These are phyloP conservation scores for Drosophila nebulosa DNA, from an alignment of 1,140 invertebrate species.

Conservation along the genomic window DNA sequence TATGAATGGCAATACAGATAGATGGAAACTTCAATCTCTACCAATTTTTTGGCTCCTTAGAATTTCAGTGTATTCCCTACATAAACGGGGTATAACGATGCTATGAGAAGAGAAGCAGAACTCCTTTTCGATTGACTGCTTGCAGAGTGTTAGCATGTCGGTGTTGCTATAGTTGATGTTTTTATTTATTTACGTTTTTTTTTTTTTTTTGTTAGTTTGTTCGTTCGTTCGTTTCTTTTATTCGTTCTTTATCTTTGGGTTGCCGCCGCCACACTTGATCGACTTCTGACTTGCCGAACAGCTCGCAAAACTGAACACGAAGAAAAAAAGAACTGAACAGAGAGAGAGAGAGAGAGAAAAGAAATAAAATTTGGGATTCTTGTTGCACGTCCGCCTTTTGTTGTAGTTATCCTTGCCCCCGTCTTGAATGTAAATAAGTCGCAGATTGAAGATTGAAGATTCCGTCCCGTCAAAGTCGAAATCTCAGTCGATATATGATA, in stretches of 20 bases:
- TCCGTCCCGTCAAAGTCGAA: conserved; percentile 44
- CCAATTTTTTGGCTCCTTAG: not conserved
- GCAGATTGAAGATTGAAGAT: conserved; percentile 1
- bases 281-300: conserved; percentile 67
- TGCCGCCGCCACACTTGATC: conserved; percentile 59
- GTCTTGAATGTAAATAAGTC: conserved; percentile 1
- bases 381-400: not conserved
- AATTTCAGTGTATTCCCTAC: not conserved
- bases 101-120: too few relatives aligned
- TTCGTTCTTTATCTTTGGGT: not conserved
- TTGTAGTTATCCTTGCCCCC: not conserved
- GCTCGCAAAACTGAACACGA: conserved; percentile 16
- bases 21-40: conserved; percentile 10
- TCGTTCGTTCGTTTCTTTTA: not conserved
- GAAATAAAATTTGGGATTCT: conserved; percentile 5
- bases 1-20: not conserved
- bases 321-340: conserved; percentile 10
- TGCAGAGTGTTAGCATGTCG: not conserved
- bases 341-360: conserved; percentile 1
- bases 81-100: not conserved
- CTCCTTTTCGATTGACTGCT: too few relatives aligned
- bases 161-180: not conserved
- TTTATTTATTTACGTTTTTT: conserved; percentile 9
- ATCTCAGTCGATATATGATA: conserved; percentile 67
- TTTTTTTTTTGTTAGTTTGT: too few relatives aligned